Evolutionary conservation across 2,113 vertebrate genomes (phyloP).

Genomic region (Arenaria interpres): DNA sequence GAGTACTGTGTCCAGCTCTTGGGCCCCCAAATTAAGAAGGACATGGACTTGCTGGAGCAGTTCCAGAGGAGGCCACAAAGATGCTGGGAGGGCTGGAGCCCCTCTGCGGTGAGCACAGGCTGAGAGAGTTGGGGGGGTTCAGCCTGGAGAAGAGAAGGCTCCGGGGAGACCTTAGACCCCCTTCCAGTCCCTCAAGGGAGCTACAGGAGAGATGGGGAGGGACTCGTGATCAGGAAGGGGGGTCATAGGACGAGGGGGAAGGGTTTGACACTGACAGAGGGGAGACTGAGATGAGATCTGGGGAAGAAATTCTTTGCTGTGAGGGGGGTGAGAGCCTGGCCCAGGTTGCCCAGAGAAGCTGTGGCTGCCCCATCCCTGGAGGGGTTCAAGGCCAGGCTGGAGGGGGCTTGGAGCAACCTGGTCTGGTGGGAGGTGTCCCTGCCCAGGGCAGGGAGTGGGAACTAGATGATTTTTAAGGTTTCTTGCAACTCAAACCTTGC

Average conservation of each 20-base stretch:
- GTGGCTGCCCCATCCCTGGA: not conserved
- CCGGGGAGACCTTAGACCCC: not conserved
- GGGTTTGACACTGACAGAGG: too few relatives aligned
- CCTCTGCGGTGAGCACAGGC: not conserved
- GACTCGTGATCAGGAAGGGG: not conserved
- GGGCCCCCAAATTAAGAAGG: not conserved
- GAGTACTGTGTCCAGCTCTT: not conserved
- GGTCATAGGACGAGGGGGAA: not conserved
- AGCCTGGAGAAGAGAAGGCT: not conserved
- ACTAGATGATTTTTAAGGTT: not conserved
- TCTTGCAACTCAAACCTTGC: not conserved
- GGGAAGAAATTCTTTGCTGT: not conserved
- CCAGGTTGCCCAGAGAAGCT: not conserved
- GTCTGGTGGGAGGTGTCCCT: not conserved
- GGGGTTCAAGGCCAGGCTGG: not conserved
- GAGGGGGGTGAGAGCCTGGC: too few relatives aligned
- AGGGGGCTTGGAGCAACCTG: not conserved
- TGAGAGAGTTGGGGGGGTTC: not conserved
- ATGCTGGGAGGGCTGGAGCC: not conserved
- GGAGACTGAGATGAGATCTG: not conserved
- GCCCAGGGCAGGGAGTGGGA: not conserved
- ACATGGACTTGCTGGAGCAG: not conserved
- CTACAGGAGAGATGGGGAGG: not conserved
- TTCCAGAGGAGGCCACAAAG: not conserved
- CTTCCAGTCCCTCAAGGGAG: not conserved